Evolutionary conservation across 2,113 vertebrate species (phyloP).

Genomic region (Siphamia tubifer): DNA sequence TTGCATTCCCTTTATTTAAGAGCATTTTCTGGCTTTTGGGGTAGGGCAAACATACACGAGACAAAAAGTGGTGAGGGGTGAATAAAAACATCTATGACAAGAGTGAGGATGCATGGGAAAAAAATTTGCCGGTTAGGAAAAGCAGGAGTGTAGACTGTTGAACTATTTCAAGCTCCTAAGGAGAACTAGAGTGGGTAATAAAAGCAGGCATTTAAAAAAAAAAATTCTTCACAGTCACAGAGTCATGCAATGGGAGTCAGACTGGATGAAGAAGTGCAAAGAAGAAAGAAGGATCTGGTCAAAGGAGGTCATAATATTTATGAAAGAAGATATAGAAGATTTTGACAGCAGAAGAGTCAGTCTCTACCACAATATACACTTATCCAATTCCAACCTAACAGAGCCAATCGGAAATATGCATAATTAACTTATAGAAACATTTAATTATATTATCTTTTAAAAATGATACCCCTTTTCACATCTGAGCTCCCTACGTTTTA

Average conservation of each 20-base stretch:
- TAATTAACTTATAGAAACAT: not conserved
- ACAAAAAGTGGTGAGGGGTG: conserved; percentile 6
- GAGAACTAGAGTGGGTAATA: conserved; percentile 41
- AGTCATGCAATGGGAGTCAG: conserved; percentile 14
- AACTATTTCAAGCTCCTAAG: conserved; percentile 1
- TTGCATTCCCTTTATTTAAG: conserved; percentile 66
- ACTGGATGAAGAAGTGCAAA: conserved; percentile 10
- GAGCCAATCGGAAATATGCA: conserved; percentile 59
- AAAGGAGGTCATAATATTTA: not conserved
- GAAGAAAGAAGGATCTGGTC: conserved; percentile 1
- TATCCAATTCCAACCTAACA: conserved; percentile 31
- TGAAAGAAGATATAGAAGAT: conserved; percentile 1
- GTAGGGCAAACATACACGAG: conserved; percentile 8
- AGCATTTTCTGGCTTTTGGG: not conserved
- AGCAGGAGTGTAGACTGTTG: not conserved
- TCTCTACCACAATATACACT: conserved; percentile 10
- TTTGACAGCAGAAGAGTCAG: not conserved
- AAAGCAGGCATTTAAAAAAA: conserved; percentile 46
- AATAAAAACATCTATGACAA: conserved; percentile 1
- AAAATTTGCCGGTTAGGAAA: not conserved
- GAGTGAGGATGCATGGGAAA: not conserved
- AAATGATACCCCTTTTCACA: not conserved
- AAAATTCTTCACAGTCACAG: conserved; percentile 47
- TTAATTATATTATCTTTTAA: not conserved
- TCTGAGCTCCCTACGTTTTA: not conserved